These are phyloP conservation scores for Tamias sibiricus DNA, from an alignment of 2,113 vertebrate species.

Conservation along the genomic window DNA sequence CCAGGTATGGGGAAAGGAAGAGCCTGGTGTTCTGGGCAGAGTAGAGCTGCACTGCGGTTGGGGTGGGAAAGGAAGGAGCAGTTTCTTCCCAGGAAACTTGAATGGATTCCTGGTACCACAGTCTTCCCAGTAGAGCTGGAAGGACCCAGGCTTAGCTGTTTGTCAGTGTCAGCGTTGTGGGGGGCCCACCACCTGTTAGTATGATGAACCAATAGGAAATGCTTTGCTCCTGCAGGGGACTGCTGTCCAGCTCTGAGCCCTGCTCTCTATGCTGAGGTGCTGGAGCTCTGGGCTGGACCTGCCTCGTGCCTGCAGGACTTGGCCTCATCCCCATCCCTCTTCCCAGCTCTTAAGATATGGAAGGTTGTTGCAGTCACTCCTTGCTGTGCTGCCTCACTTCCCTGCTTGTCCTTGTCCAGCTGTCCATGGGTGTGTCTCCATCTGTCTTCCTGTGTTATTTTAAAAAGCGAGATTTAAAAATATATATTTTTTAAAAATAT, in stretches of 20 bases:
- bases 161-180: no score
- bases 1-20: no score
- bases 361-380: accelerated
- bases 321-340: neutral
- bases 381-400: neutral
- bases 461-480: no score
- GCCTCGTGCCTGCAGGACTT: no score
- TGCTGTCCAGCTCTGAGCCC: no score
- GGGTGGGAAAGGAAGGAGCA: neutral
- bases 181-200: accelerated
- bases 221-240: no score
- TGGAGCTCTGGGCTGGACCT: no score
- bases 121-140: no score
- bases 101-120: no score
- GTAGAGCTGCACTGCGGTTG: neutral
- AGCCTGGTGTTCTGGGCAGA: neutral
- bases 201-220: neutral
- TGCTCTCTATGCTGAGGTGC: no score
- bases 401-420: neutral
- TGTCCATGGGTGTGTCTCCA: neutral
- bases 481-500: neutral
- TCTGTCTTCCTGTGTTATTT: neutral
- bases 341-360: neutral
- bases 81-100: no score
- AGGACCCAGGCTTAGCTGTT: no score